Conservation (phyloP, 2,888 invertebrate species). For the Drosophila austrosaltans region DNA sequence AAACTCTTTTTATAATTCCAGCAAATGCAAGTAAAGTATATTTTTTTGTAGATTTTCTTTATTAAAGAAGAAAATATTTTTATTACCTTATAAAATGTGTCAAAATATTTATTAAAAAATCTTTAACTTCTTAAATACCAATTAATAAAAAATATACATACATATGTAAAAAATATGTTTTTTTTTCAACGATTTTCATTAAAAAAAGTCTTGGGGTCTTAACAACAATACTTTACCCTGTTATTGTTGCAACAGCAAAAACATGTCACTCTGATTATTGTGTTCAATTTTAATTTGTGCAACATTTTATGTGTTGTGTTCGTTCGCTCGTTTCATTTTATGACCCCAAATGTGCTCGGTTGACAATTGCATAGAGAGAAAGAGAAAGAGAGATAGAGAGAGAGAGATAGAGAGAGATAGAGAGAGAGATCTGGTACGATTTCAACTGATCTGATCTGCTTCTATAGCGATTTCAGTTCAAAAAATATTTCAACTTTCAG, state of each 20-base stretch:
- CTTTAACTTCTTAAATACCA: no score
- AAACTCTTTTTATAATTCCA: no score
- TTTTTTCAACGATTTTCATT: no score
- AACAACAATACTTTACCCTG: neutral
- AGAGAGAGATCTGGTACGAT: constrained; percentile 13
- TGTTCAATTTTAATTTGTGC: constrained; percentile 76
- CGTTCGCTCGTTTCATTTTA: constrained; percentile 47
- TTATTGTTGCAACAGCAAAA: constrained; percentile 28
- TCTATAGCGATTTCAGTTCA: constrained; percentile 23
- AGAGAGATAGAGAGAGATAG: neutral
- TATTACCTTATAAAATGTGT: no score
- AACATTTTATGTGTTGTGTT: constrained; percentile 61
- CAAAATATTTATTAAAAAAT: no score
- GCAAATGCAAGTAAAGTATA: no score
- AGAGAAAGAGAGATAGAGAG: constrained; percentile 22
- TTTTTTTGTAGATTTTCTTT: no score
- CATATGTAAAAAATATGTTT: no score
- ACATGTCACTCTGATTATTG: constrained; percentile 73
- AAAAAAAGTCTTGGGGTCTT: neutral
- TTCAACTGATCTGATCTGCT: constrained; percentile 5
- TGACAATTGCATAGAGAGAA: constrained; percentile 40
- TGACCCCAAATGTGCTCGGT: constrained; percentile 48
- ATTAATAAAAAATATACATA: no score
- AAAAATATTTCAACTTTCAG: neutral
- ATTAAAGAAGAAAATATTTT: no score